Evolutionary conservation across 2,113 vertebrate species (phyloP).

Genomic region (Cyphomyrus discorhynchus): DNA sequence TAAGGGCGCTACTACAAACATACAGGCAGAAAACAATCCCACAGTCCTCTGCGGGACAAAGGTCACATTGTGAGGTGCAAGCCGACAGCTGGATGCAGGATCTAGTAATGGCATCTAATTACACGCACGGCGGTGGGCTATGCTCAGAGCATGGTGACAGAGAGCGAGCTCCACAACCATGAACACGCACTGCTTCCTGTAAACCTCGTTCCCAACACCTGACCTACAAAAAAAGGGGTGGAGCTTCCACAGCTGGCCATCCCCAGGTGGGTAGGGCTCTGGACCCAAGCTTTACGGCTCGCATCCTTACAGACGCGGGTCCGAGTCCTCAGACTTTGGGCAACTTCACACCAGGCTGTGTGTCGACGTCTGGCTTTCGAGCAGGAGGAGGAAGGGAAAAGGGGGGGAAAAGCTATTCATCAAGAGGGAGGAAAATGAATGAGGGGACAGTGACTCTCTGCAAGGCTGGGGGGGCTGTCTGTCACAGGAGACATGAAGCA

Average conservation of each 20-base stretch:
- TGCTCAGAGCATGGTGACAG: neutral
- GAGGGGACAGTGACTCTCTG: neutral
- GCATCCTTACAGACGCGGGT: neutral
- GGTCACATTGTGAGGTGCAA: conserved; percentile 47
- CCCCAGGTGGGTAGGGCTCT: neutral
- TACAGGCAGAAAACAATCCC: conserved; percentile 54
- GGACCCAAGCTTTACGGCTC: neutral
- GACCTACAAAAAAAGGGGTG: neutral
- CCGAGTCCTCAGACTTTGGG: neutral
- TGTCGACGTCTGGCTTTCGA: neutral
- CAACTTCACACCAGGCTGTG: neutral
- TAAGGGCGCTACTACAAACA: conserved; percentile 51
- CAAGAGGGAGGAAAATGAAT: neutral
- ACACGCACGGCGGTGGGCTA: neutral
- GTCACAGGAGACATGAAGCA: neutral
- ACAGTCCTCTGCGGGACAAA: conserved; percentile 42
- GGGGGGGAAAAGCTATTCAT: neutral
- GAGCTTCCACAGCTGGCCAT: neutral
- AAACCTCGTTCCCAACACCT: neutral
- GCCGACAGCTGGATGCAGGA: neutral
- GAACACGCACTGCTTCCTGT: neutral
- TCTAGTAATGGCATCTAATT: neutral
- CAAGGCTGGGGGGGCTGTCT: neutral
- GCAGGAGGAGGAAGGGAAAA: neutral
- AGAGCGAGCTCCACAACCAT: neutral